These are phyloP conservation scores for Bagarius yarrelli DNA, from an alignment of 2,113 vertebrate species.

Conservation along the genomic window DNA sequence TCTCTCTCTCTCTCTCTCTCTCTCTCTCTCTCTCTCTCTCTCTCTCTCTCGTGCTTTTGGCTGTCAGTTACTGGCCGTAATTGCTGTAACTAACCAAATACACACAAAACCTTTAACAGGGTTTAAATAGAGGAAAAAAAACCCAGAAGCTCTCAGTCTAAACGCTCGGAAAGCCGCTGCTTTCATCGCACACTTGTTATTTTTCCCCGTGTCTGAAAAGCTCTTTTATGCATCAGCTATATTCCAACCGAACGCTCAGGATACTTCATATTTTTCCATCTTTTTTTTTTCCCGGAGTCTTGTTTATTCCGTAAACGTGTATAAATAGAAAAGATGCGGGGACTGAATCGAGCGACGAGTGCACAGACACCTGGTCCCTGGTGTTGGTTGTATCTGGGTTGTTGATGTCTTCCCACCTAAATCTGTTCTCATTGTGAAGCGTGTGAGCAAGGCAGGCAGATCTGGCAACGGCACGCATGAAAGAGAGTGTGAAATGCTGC, in stretches of 20 bases:
- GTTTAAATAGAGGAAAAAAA: slow-evolving; percentile 66
- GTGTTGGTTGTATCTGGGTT: slow-evolving; percentile 39
- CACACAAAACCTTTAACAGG: slow-evolving; percentile 92
- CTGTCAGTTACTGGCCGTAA: slow-evolving; percentile 99
- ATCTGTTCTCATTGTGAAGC: slow-evolving; percentile 36
- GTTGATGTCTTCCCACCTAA: slow-evolving; percentile 43
- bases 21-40: slow-evolving; percentile 59
- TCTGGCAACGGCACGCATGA: slow-evolving; percentile 42
- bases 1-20: slow-evolving; percentile 74
- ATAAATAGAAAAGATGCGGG: slow-evolving; percentile 59
- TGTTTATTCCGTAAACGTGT: slow-evolving; percentile 54
- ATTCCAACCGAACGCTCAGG: slow-evolving; percentile 59
- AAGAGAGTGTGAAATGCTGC: slow-evolving; percentile 52
- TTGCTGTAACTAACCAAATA: slow-evolving; percentile 99
- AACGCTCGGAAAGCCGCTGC: slow-evolving; percentile 88
- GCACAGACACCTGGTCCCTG: slow-evolving; percentile 63
- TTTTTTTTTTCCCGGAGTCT: slow-evolving; percentile 47
- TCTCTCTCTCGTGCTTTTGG: slow-evolving; percentile 99
- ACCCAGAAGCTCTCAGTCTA: slow-evolving; percentile 90
- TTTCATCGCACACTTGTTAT: slow-evolving; percentile 93
- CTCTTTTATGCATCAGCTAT: slow-evolving; percentile 81
- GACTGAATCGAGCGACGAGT: slow-evolving; percentile 38
- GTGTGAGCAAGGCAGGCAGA: slow-evolving; percentile 39
- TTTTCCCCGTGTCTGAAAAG: slow-evolving; percentile 84
- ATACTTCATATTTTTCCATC: slow-evolving; percentile 59